These are phyloP conservation scores for Eulimnadia texana DNA, from an alignment of 1,140 invertebrate genomes.

Conservation along the genomic window DNA sequence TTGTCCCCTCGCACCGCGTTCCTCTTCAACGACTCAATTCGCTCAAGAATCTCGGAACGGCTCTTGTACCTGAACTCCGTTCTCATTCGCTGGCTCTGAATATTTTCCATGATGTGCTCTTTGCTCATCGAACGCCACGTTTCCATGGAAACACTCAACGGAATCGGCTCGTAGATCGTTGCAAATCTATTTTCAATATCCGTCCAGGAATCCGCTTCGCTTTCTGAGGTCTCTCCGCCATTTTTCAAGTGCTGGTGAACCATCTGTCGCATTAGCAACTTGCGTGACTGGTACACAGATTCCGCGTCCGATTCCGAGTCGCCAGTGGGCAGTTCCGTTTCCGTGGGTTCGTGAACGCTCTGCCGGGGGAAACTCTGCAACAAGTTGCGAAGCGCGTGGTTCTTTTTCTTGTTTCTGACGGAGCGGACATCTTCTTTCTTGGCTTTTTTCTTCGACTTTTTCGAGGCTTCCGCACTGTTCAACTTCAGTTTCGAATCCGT, in stretches of 20 bases:
- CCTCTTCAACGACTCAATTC: constrained; percentile 16
- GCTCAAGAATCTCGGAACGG: constrained; percentile 20
- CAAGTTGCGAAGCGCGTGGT: neutral
- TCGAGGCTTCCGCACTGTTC: neutral
- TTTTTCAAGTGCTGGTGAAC: constrained; percentile 7
- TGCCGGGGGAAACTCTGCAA: neutral
- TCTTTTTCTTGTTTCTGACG: neutral
- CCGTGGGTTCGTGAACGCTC: too few species aligned
- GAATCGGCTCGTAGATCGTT: constrained; percentile 24
- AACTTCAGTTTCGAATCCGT: neutral
- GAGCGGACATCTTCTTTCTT: neutral
- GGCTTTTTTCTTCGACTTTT: neutral
- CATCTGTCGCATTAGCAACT: constrained; percentile 21
- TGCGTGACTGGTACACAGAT: constrained; percentile 22
- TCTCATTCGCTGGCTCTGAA: constrained; percentile 18
- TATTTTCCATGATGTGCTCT: constrained; percentile 18
- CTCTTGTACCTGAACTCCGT: constrained; percentile 18
- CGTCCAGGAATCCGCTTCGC: constrained; percentile 24
- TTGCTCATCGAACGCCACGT: constrained; percentile 20
- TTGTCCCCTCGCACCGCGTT: neutral
- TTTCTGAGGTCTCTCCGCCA: too few species aligned
- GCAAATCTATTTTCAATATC: constrained; percentile 25
- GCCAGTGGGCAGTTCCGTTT: neutral
- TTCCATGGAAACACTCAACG: constrained; percentile 19
- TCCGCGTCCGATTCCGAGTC: constrained; percentile 16